Conservation (phyloP, 2,797 vertebrate genomes). For the Anniella stebbinsi region DNA sequence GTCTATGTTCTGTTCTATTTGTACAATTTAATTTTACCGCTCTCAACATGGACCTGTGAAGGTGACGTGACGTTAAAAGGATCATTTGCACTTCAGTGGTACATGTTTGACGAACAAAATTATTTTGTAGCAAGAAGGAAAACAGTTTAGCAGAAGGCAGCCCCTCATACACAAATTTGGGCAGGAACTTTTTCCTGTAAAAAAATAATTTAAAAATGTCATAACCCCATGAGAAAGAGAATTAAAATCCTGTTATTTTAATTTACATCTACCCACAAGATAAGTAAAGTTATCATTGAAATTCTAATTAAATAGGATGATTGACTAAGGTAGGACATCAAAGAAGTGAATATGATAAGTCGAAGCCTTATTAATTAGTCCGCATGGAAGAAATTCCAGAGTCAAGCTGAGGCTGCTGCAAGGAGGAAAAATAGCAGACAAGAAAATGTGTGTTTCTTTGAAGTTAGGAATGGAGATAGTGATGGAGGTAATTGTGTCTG, state of each 20-base stretch:
- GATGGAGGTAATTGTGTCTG: slow-evolving; percentile 93
- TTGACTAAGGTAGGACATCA: slow-evolving; percentile 91
- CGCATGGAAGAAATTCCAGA: slow-evolving; percentile 83
- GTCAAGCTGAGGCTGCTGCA: slow-evolving; percentile 87
- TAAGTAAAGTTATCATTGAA: slow-evolving; percentile 87
- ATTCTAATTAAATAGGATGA: slow-evolving; percentile 89
- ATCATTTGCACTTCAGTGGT: slow-evolving; percentile 73
- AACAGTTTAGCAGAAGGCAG: slow-evolving; percentile 73
- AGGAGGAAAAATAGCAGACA: slow-evolving; percentile 82
- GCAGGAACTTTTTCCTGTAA: slow-evolving; percentile 81
- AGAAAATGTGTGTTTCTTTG: slow-evolving; percentile 90
- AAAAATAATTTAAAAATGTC: slow-evolving; percentile 63
- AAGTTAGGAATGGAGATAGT: slow-evolving; percentile 88
- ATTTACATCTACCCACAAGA: slow-evolving; percentile 86
- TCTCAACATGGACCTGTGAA: slow-evolving; percentile 52
- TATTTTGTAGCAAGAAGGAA: slow-evolving; percentile 76
- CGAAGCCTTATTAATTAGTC: slow-evolving; percentile 90
- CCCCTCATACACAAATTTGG: slow-evolving; percentile 66
- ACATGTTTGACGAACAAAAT: slow-evolving; percentile 71
- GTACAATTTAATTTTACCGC: slow-evolving; percentile 64
- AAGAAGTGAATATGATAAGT: slow-evolving; percentile 88
- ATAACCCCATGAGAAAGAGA: slow-evolving; percentile 79
- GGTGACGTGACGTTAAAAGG: slow-evolving; percentile 49
- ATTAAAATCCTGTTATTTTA: slow-evolving; percentile 85
- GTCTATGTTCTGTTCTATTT: slow-evolving; percentile 48